Evolutionary conservation across 2,888 invertebrate genomes (phyloP).

Genomic region (Argynnis bischoffii): DNA sequence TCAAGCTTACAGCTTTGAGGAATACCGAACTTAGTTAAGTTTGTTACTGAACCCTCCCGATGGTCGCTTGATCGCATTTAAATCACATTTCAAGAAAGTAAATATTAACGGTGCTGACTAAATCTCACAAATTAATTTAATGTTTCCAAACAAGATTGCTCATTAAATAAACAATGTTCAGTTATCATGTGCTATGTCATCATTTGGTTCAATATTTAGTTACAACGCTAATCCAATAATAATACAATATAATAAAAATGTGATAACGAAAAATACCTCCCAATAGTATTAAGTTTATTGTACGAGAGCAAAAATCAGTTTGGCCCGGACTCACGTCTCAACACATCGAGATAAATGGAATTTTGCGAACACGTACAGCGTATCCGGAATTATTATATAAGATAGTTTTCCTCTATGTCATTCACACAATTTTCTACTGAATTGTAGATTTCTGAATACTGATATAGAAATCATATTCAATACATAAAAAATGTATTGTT

Average conservation of each 20-base stretch:
- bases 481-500: no score
- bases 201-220: background rate
- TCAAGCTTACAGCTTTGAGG: constrained; percentile 52
- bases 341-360: constrained; percentile 35
- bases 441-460: constrained; percentile 21
- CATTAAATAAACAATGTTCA: background rate
- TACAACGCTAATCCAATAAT: background rate
- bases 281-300: constrained; percentile 24
- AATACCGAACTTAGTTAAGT: constrained; percentile 50
- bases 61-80: constrained; percentile 41
- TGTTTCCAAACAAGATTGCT: background rate
- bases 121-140: constrained; percentile 7
- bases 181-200: background rate
- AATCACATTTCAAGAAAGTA: constrained; percentile 38
- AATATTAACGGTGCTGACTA: constrained; percentile 19
- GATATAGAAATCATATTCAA: background rate
- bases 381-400: constrained; percentile 33
- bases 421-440: constrained; percentile 22
- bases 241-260: constrained; percentile 14
- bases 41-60: constrained; percentile 40
- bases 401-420: constrained; percentile 28
- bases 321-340: constrained; percentile 30
- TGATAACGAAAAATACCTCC: constrained; percentile 17
- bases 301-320: constrained; percentile 31
- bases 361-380: constrained; percentile 34